Evolutionary conservation across 2,888 invertebrate genomes (phyloP), one percentile per base, ranked within the genome.

Genomic region (Rambutsinella grinnellia): DNA sequence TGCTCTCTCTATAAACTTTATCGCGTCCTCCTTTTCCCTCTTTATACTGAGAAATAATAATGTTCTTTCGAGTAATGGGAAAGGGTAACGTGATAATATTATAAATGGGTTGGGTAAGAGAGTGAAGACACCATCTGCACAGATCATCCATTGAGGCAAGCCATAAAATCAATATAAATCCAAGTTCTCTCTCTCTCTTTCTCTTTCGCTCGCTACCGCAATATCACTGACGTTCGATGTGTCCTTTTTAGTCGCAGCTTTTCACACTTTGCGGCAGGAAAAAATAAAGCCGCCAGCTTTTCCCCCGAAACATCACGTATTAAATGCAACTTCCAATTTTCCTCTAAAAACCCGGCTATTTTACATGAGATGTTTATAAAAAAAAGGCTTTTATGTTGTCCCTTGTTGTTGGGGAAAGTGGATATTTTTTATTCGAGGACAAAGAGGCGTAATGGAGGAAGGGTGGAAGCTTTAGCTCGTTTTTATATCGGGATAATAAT

Each of bases 111-210:
- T 36, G 36, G 5, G 13, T 36, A 36, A 8, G 36, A 36, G 36
- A 36, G 19, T 36, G 13, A 36, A 36, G 21, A 46, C 47, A 61
- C 3, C 61, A 61, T 46, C 61, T 61, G 61, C 21, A 61, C 15
- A 23, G 61, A 61, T 61, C 46, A 61, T 61, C 61, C 61, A 23
- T 44, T 46, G 15, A 26, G 36, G n/a, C 46, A 61, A 61, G 61
- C 61, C 61, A 61, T 61, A 61, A 61, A 61, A 61, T 61, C 61
- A 61, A 61, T 61, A 58, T 58, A n/a, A 61, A 61, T 15, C 21
- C 60, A 49, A 17, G 19, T 15, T 49, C n/a, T 56, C 27, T 17
- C 26, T 56, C 56, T 26, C 26, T 56, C 56, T 21, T 58, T 28
- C 17, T 28, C 17, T 19, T 58, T 24, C 26, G 6, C 24, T 6